Evolutionary conservation across 2,113 vertebrate genomes (phyloP).

Genomic region (Theropithecus gelada): DNA sequence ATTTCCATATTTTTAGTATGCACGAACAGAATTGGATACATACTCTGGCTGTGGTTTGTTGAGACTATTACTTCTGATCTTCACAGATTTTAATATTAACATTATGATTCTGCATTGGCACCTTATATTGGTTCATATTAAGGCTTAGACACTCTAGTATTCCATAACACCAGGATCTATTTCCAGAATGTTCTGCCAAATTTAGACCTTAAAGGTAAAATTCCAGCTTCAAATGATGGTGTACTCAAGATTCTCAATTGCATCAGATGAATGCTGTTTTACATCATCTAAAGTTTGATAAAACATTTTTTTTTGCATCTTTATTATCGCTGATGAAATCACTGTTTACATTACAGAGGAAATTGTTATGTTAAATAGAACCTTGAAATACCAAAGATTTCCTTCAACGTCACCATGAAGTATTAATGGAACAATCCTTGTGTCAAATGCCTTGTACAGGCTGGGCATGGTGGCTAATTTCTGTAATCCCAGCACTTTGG

Average conservation of each 20-base stretch:
- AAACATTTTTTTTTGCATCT: background rate
- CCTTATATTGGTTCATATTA: background rate
- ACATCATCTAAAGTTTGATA: background rate
- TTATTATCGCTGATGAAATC: background rate
- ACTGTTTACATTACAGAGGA: background rate
- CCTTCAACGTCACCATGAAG: slow-evolving; percentile 46
- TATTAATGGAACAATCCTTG: slow-evolving; percentile 32
- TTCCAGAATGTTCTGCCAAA: slow-evolving; percentile 31
- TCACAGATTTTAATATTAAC: slow-evolving; percentile 26
- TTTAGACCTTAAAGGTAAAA: slow-evolving; percentile 16
- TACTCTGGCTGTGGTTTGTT: background rate
- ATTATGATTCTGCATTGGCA: slow-evolving; percentile 16
- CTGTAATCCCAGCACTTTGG: no score
- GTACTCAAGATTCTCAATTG: background rate
- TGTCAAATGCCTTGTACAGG: slow-evolving; percentile 37
- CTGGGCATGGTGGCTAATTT: no score
- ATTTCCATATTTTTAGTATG: background rate
- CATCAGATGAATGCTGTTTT: slow-evolving; percentile 6
- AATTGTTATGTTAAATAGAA: slow-evolving; percentile 12
- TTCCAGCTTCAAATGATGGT: background rate
- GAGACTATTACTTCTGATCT: background rate
- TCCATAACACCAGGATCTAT: background rate
- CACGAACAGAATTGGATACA: background rate
- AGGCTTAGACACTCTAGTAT: background rate
- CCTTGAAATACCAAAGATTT: slow-evolving; percentile 29